Base-by-base conservation (phyloP, 2,888 invertebrate species). In the Cyclophora albipunctata region DNA sequence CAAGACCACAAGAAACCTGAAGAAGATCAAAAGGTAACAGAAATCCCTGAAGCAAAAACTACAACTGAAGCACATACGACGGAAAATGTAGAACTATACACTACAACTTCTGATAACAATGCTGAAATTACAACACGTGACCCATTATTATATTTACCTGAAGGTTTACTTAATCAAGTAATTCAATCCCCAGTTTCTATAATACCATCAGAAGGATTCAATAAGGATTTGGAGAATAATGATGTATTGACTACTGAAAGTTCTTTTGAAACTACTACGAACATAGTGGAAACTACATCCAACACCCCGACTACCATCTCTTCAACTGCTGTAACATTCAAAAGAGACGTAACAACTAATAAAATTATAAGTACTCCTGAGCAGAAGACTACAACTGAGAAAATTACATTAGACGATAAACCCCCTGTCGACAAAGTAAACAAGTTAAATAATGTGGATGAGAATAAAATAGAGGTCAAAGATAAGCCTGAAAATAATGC, bases 91-190 rank as follows among this genome's bases (percentile, higher is more conserved):
- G 61, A 69, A 52, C 47, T 64, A 4, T 64, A 67, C 3, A 60
- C 67, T 4, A 37, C 47, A 56, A 34, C 58, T 33, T n/a, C 62
- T 42, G 66, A 69, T 47, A 40, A 57, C 33, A 44, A 72, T 50
- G 63, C 55, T 40, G 77, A 78, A 34, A 78, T 56, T 40, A 78
- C 78, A 34, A 79, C 82, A 3, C 78, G 84, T 7, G 88, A 88
- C 61, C 75, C 81, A 46, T 71, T 84, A 56, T 79, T 85, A 2
- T 87, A 82, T 57, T 89, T 89, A 3, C 86, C 89, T 81, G 84
- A 73, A 50, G 86, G 89, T 65, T 71, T 89, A 59, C 42, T 89
- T n/a, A 88, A 84, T n/a, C 89, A 89, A 72, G 77, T 89, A 49
- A 84, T 81, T 2, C 3, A 73, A 86, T 20, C 20, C 20, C 20